phyloP scores from a whole-genome alignment of 92 coral and sea anemone genomes.

The Epizoanthus stellaris region DNA sequence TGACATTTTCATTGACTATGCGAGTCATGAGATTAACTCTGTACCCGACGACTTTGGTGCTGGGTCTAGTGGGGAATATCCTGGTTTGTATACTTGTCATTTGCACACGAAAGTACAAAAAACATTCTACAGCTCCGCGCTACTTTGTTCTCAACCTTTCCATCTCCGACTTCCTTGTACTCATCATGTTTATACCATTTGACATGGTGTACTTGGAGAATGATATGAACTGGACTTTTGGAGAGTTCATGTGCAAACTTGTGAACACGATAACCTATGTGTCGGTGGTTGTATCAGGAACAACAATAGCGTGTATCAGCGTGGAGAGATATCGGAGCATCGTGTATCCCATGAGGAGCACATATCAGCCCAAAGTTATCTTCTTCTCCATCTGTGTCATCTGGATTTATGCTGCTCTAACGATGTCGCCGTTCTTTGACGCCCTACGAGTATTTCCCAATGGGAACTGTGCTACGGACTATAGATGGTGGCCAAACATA shows the following conservation, averaged over 20 bases:
- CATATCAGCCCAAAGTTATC: slow-evolving; percentile 12
- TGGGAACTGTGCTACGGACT: background rate
- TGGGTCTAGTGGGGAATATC: slow-evolving; percentile 28
- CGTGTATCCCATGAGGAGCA: slow-evolving; percentile 26
- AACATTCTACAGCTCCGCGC: slow-evolving; percentile 9
- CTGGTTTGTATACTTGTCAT: slow-evolving; percentile 23
- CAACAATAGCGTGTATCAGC: slow-evolving; percentile 45
- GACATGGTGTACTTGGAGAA: slow-evolving; percentile 45
- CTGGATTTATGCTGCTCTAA: slow-evolving; percentile 20
- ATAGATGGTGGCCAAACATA: background rate
- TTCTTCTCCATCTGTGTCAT: background rate
- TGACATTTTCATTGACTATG: background rate
- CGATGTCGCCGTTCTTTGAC: slow-evolving; percentile 9
- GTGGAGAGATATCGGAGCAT: slow-evolving; percentile 42
- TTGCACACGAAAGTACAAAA: background rate
- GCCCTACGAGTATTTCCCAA: background rate
- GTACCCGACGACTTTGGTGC: slow-evolving; percentile 2
- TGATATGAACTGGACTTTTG: slow-evolving; percentile 33
- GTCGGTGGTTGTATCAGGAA: slow-evolving; percentile 45
- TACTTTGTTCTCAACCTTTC: slow-evolving; percentile 39
- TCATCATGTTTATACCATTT: slow-evolving; percentile 43
- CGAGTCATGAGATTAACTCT: slow-evolving; percentile 6
- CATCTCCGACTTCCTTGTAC: slow-evolving; percentile 40
- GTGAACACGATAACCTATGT: slow-evolving; percentile 31
- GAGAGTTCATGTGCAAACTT: slow-evolving; percentile 43